phyloP scores from a whole-genome alignment of 2,888 invertebrate genomes.

The Hesperia comma region DNA sequence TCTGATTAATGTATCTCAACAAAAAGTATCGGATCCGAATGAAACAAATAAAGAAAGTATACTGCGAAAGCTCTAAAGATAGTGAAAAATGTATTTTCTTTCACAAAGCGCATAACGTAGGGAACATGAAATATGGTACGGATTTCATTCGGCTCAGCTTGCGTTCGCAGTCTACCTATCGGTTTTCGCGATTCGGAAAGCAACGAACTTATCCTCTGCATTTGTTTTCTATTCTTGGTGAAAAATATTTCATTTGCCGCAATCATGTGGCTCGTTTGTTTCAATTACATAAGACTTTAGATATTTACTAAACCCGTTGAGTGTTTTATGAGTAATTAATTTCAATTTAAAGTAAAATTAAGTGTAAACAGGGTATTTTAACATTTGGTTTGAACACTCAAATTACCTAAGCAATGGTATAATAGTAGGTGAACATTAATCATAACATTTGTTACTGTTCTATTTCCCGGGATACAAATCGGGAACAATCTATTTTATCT shows the following conservation, averaged over 20 bases:
- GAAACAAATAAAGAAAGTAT: conserved; percentile 67
- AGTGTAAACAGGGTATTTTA: too few relatives aligned
- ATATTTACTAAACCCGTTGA: too few relatives aligned
- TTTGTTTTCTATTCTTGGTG: conserved; percentile 65
- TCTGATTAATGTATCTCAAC: conserved; percentile 24
- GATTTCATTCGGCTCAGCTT: conserved; percentile 77
- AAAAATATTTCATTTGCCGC: conserved; percentile 20
- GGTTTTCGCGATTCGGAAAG: conserved; percentile 73
- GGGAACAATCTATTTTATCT: too few relatives aligned
- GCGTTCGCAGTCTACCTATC: conserved; percentile 72
- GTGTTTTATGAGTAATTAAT: too few relatives aligned
- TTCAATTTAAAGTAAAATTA: too few relatives aligned
- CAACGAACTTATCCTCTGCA: conserved; percentile 71
- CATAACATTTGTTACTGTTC: too few relatives aligned
- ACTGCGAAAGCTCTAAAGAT: conserved; percentile 71
- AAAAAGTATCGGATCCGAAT: conserved; percentile 37
- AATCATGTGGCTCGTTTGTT: neutral
- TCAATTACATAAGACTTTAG: neutral
- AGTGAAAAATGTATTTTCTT: conserved; percentile 83
- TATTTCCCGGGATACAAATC: too few relatives aligned
- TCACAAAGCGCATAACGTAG: conserved; percentile 80
- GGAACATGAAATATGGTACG: conserved; percentile 80
- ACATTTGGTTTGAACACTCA: too few relatives aligned
- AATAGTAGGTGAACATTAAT: too few relatives aligned
- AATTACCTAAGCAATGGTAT: too few relatives aligned